A percentile compares a stretch with the other conserved stretches of the same genome.
phyloP scores from a whole-genome alignment of 2,888 invertebrate species.

The Augochlorella aurata region DNA sequence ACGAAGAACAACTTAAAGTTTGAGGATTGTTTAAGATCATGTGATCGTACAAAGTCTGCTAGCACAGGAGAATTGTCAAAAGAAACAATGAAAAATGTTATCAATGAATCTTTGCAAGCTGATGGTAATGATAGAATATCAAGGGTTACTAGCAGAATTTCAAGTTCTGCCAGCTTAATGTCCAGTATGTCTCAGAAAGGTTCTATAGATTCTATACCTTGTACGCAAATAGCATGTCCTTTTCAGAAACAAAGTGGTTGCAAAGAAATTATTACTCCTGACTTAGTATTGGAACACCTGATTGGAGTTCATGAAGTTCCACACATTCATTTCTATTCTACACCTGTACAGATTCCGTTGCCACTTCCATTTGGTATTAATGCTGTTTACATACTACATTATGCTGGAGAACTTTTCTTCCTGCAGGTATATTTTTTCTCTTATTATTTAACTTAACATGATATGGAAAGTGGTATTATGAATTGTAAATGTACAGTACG shows the following conservation, averaged over 20 bases:
- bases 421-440: conserved; percentile 70
- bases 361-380: conserved; percentile 73
- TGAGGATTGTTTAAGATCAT: conserved; percentile 63
- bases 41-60: conserved; percentile 77
- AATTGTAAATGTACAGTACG: conserved; percentile 37
- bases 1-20: conserved; percentile 42
- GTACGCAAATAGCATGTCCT: conserved; percentile 70
- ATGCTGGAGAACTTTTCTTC: conserved; percentile 73
- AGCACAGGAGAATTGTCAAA: conserved; percentile 77
- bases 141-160: conserved; percentile 30
- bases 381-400: conserved; percentile 74
- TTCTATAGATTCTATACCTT: conserved; percentile 75
- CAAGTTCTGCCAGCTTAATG: conserved; percentile 52
- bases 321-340: conserved; percentile 74
- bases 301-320: conserved; percentile 70
- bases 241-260: conserved; percentile 66
- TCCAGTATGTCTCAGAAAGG: conserved; percentile 75
- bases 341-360: conserved; percentile 68
- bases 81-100: conserved; percentile 7
- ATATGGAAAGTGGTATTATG: conserved; percentile 6
- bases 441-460: conserved; percentile 7
- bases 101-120: conserved; percentile 24
- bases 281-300: conserved; percentile 74
- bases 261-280: conserved; percentile 64
- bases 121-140: conserved; percentile 24